Evolutionary conservation across 2,113 vertebrate genomes (phyloP).

Genomic region (Gobius niger): DNA sequence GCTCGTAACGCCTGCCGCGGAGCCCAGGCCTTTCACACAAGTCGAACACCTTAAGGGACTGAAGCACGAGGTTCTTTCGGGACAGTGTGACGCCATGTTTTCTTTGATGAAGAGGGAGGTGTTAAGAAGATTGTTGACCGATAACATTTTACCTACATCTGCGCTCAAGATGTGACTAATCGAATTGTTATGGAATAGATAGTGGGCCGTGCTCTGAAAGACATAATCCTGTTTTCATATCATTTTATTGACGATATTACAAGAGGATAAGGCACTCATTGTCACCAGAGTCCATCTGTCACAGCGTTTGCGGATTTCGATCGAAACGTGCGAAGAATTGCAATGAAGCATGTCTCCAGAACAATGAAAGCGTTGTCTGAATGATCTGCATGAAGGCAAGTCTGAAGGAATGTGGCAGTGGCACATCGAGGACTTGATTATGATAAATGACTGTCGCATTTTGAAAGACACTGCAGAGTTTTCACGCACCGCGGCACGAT

Average conservation of each 20-base stretch:
- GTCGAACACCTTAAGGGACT: conserved; percentile 20
- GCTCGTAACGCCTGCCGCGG: conserved; percentile 14
- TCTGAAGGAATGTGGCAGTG: neutral
- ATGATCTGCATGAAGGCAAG: neutral
- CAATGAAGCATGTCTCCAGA: neutral
- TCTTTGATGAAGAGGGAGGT: conserved; percentile 12
- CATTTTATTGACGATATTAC: conserved; percentile 16
- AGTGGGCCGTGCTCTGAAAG: conserved; percentile 16
- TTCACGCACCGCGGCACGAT: neutral
- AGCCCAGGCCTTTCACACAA: conserved; percentile 39
- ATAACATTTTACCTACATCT: conserved; percentile 33
- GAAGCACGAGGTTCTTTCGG: conserved; percentile 27
- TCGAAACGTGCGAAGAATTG: neutral
- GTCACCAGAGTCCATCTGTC: conserved; percentile 1
- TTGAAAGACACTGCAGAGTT: neutral
- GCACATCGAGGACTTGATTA: neutral
- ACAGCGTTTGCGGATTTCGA: neutral
- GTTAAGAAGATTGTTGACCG: conserved; percentile 5
- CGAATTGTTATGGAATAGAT: conserved; percentile 24
- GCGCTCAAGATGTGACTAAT: conserved; percentile 51
- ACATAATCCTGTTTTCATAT: conserved; percentile 15
- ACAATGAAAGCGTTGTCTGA: neutral
- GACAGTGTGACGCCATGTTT: conserved; percentile 6
- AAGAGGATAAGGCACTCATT: conserved; percentile 17
- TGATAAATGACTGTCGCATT: neutral